These are phyloP conservation scores for Montipora capitata DNA, from an alignment of 92 coral and sea anemone genomes.

Conservation along the genomic window DNA sequence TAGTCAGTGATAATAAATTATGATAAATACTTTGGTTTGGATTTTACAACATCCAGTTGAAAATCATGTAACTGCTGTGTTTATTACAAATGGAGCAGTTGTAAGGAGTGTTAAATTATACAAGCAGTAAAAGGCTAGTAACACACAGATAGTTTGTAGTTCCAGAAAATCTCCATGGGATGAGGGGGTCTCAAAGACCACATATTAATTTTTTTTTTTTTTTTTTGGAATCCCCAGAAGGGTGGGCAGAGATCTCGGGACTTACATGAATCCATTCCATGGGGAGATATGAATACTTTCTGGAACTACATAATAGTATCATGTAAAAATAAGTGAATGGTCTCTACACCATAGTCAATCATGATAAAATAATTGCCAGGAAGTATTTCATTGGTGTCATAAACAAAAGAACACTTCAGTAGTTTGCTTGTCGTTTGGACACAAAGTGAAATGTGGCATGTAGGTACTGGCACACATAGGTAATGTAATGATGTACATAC, in stretches of 20 bases:
- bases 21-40: constrained; percentile 8
- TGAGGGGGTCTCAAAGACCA: constrained; percentile 1
- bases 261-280: constrained; percentile 8
- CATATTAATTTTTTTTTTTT: too few species aligned
- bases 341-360: constrained; percentile 7
- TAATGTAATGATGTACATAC: background rate
- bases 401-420: background rate
- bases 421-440: background rate
- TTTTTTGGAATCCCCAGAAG: background rate
- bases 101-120: background rate
- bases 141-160: background rate
- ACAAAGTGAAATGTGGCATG: background rate
- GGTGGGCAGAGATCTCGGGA: constrained; percentile 1
- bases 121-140: constrained; percentile 1
- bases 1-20: constrained; percentile 5
- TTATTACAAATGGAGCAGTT: background rate
- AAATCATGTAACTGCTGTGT: background rate
- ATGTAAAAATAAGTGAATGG: constrained; percentile 7
- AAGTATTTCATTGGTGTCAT: background rate
- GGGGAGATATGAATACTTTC: constrained; percentile 1
- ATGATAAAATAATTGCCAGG: constrained; percentile 2
- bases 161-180: constrained; percentile 3
- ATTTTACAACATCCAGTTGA: constrained; percentile 1
- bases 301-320: constrained; percentile 1
- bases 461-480: background rate